Evolutionary conservation across 2,888 invertebrate species (phyloP).

Genomic region (Koerneria pararmatus): DNA sequence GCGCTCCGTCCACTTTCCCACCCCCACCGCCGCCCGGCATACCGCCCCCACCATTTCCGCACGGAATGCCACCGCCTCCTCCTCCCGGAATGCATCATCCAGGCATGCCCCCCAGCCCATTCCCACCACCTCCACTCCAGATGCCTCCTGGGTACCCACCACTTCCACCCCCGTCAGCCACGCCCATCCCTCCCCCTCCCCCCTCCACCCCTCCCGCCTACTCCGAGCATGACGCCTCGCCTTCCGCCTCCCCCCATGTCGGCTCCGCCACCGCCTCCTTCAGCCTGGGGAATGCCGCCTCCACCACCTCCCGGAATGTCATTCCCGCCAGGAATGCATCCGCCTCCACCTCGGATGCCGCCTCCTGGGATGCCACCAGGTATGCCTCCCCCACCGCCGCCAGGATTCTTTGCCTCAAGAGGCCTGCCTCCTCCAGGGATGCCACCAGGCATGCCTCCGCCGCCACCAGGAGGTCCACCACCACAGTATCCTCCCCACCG

Average conservation of each 20-base stretch:
- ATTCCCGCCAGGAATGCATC: conserved; percentile 23
- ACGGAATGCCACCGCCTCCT: conserved; percentile 22
- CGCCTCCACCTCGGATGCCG: conserved; percentile 28
- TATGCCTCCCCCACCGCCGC: conserved; percentile 37
- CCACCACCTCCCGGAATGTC: conserved; percentile 28
- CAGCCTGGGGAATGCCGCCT: conserved; percentile 27
- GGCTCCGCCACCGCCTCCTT: conserved; percentile 22
- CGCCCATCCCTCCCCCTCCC: conserved; percentile 37
- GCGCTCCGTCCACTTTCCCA: too few relatives aligned
- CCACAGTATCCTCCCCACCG: conserved; percentile 39
- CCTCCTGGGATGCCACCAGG: conserved; percentile 23
- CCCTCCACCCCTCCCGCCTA: conserved; percentile 37
- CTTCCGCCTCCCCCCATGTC: conserved; percentile 39
- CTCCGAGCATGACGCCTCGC: conserved; percentile 39
- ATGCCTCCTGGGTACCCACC: conserved; percentile 32
- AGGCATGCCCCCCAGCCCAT: conserved; percentile 1
- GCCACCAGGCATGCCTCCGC: conserved; percentile 33
- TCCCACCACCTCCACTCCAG: conserved; percentile 32
- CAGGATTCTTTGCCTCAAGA: too few relatives aligned
- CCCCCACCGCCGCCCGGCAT: too few relatives aligned
- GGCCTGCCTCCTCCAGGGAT: conserved; percentile 32
- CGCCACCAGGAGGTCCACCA: conserved; percentile 31
- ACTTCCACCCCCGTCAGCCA: conserved; percentile 27
- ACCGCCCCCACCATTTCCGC: conserved; percentile 11
- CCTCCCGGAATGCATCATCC: conserved; percentile 17